Percentiles rank a stretch among this genome's conserved stretches.
Evolutionary conservation across 2,888 invertebrate species (phyloP).

Genomic region (Athrips mouffetella): DNA sequence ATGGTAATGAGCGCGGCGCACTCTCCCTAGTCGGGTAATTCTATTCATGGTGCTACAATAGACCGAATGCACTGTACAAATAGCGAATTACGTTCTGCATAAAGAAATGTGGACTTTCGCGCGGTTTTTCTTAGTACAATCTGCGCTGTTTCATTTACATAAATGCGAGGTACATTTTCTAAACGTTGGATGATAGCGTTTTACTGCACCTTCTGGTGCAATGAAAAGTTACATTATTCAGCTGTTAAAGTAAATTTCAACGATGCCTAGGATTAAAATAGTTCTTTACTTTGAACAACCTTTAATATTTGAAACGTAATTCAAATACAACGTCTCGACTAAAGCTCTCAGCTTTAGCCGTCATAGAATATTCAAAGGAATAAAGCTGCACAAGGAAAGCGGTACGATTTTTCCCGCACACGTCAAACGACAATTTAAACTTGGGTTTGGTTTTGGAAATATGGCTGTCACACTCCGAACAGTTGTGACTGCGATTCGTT

Average conservation of each 20-base stretch:
- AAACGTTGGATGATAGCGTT: constrained; percentile 5
- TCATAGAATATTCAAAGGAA: too few species aligned
- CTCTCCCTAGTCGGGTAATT: constrained; percentile 46
- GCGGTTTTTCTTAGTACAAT: constrained; percentile 20
- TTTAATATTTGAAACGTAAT: too few species aligned
- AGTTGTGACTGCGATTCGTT: not conserved
- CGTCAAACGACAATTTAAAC: not conserved
- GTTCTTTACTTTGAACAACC: too few species aligned
- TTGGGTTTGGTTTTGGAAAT: not conserved
- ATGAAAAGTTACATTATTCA: constrained; percentile 1
- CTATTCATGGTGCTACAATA: constrained; percentile 49
- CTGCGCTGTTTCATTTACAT: constrained; percentile 22
- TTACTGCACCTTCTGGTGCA: constrained; percentile 7
- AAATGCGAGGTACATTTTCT: constrained; percentile 21
- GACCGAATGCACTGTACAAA: constrained; percentile 50
- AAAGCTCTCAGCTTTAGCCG: too few species aligned
- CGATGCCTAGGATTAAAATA: too few species aligned
- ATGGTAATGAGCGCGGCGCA: constrained; percentile 45
- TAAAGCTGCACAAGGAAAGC: too few species aligned
- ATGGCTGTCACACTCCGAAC: not conserved
- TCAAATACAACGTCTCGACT: too few species aligned
- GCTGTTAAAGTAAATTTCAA: not conserved
- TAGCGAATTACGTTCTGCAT: constrained; percentile 46
- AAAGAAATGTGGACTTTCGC: constrained; percentile 28
- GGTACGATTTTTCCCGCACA: too few species aligned